These are phyloP conservation scores for Trematocara zebra DNA, from an alignment of 2,113 vertebrate species.

Conservation along the genomic window DNA sequence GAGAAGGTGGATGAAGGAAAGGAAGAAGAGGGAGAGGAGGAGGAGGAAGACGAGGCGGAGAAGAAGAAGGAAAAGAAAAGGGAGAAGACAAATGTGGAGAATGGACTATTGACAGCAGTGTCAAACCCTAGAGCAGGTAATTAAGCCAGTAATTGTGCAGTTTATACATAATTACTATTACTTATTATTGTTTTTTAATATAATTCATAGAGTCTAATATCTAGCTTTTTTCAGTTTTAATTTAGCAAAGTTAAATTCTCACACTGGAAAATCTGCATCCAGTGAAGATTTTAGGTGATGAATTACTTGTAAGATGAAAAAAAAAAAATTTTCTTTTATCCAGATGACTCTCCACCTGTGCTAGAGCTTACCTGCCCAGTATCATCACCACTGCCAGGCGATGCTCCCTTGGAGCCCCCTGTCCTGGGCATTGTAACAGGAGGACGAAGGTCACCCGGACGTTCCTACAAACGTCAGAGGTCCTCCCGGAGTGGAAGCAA, in stretches of 20 bases:
- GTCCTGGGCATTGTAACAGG: conserved; percentile 83
- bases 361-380: conserved; percentile 86
- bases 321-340: not conserved
- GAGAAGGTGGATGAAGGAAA: conserved; percentile 23
- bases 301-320: not conserved
- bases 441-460: conserved; percentile 75
- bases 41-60: conserved; percentile 14
- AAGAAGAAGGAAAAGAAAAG: conserved; percentile 30
- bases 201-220: not conserved
- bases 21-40: conserved; percentile 46
- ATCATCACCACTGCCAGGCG: conserved; percentile 84
- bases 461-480: conserved; percentile 77
- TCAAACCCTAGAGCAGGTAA: conserved; percentile 48
- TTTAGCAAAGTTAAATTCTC: not conserved
- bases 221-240: not conserved
- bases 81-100: conserved; percentile 15
- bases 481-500: conserved; percentile 74
- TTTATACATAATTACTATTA: not conserved
- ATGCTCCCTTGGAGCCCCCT: conserved; percentile 85
- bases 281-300: not conserved
- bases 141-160: not conserved
- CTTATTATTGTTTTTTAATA: not conserved
- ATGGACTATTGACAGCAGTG: conserved; percentile 26
- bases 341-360: conserved; percentile 86
- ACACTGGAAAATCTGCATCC: not conserved